phyloP scores from a whole-genome alignment of 2,888 invertebrate genomes.

The Archaeoteleia sp. region DNA sequence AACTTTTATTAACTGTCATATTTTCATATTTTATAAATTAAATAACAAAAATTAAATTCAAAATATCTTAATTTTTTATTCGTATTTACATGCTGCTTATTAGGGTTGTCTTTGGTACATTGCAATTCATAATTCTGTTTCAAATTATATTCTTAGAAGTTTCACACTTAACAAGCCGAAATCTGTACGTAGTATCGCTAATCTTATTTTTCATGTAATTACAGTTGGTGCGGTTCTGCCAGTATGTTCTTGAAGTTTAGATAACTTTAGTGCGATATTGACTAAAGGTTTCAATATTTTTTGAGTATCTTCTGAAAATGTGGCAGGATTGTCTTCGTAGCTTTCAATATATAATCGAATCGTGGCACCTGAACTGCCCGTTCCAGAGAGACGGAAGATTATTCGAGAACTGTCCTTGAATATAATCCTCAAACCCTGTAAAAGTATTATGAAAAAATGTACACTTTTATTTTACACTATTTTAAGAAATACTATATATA shows the following conservation, averaged over 20 bases:
- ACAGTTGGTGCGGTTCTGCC: conserved; percentile 95
- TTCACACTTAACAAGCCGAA: too few relatives aligned
- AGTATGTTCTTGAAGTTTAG: conserved; percentile 88
- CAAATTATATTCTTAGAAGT: too few relatives aligned
- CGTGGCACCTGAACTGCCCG: conserved; percentile 98
- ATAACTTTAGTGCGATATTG: conserved; percentile 89
- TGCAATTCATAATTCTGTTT: too few relatives aligned
- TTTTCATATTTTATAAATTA: too few relatives aligned
- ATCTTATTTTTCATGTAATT: conserved; percentile 90
- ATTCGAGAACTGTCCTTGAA: conserved; percentile 97
- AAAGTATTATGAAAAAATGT: conserved; percentile 55
- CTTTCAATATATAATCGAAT: conserved; percentile 97
- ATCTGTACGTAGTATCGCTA: too few relatives aligned
- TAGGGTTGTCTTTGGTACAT: too few relatives aligned
- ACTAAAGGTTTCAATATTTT: conserved; percentile 90
- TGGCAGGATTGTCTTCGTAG: conserved; percentile 82
- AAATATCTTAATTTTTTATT: too few relatives aligned
- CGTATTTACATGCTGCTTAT: too few relatives aligned
- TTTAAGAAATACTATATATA: too few relatives aligned
- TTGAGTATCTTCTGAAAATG: conserved; percentile 72
- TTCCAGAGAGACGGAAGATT: conserved; percentile 95
- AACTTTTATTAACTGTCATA: too few relatives aligned
- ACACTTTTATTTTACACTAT: too few relatives aligned
- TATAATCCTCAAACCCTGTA: conserved; percentile 92
- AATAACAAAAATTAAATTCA: too few relatives aligned